Evolutionary conservation across 1,140 invertebrate genomes (phyloP).

Genomic region (Phenacoccus solenopsis): DNA sequence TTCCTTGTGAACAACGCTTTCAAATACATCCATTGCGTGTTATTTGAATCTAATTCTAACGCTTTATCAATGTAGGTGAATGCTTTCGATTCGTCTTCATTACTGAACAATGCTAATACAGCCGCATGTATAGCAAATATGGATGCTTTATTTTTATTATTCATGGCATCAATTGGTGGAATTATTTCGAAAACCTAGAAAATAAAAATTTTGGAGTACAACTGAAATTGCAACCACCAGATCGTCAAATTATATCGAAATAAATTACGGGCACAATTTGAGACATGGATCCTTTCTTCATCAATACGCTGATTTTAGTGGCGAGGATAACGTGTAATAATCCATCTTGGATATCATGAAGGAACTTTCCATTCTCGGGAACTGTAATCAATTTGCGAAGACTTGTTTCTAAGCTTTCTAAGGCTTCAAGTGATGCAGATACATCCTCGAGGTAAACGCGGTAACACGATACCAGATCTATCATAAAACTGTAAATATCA

Average conservation of each 20-base stretch:
- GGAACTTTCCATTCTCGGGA: too few relatives aligned
- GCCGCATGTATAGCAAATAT: neutral
- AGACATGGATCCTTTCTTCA: neutral
- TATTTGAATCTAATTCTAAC: neutral
- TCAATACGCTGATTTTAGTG: neutral
- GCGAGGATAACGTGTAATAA: neutral
- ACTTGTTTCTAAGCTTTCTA: neutral
- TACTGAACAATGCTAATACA: neutral
- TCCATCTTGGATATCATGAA: neutral
- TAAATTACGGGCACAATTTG: neutral
- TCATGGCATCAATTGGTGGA: neutral
- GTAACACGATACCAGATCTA: neutral
- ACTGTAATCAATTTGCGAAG: too few relatives aligned
- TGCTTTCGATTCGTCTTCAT: neutral
- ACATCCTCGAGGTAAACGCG: neutral
- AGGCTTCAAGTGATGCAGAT: neutral
- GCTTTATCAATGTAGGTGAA: neutral
- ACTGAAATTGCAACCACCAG: neutral
- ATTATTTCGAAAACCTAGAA: neutral
- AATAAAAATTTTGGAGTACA: neutral
- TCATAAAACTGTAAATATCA: neutral
- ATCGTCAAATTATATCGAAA: neutral
- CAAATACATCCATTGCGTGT: neutral
- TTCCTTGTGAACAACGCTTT: neutral
- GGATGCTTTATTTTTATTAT: neutral